Evolutionary conservation across 2,888 invertebrate species (phyloP).

Genomic region (Coenonympha glycerion): DNA sequence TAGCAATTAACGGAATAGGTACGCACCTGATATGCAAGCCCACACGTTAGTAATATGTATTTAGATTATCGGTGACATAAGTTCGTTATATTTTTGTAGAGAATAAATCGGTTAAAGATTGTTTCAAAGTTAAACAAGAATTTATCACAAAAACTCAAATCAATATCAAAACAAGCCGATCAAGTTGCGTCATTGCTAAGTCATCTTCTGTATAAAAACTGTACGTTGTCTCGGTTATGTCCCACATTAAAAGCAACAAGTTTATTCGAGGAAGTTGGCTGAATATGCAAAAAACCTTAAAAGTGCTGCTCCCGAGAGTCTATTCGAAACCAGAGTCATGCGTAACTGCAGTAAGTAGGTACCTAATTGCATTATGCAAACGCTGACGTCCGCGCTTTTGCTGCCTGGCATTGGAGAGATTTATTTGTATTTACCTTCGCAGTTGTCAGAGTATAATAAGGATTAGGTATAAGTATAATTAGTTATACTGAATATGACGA

Average conservation of each 20-base stretch:
- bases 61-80: too few species aligned
- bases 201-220: not conserved
- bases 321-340: slow-evolving; percentile 44
- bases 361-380: slow-evolving; percentile 61
- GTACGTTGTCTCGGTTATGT: not conserved
- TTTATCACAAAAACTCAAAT: not conserved
- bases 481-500: too few species aligned
- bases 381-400: slow-evolving; percentile 34
- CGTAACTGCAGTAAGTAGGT: slow-evolving; percentile 45
- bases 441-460: not conserved
- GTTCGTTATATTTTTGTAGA: not conserved
- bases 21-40: too few species aligned
- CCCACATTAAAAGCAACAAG: not conserved
- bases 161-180: slow-evolving; percentile 2
- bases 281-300: slow-evolving; percentile 43
- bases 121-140: not conserved
- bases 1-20: too few species aligned
- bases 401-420: slow-evolving; percentile 2
- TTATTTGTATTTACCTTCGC: slow-evolving; percentile 4
- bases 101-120: not conserved
- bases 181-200: slow-evolving; percentile 1
- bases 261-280: slow-evolving; percentile 13
- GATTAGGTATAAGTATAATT: too few species aligned
- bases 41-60: too few species aligned
- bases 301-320: slow-evolving; percentile 42